Evolutionary conservation across 2,113 vertebrate genomes (phyloP), one percentile per base, ranked within the genome.

Genomic region (Pollachius pollachius): DNA sequence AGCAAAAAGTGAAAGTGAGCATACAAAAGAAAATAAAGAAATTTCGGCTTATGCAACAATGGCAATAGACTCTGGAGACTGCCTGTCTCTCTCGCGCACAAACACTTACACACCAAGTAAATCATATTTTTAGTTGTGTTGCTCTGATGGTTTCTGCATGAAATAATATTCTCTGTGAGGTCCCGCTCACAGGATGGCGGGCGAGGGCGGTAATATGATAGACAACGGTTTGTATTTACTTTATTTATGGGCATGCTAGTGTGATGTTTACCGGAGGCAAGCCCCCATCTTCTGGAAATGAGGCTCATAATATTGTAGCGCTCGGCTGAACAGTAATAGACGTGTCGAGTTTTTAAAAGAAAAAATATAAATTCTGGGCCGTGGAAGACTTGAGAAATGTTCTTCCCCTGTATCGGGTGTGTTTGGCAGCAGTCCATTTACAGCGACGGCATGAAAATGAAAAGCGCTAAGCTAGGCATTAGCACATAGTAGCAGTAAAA

Each of bases 261-360:
- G 5, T 15, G 8, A n/a, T 59, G 23, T 58, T 58, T 59, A 68
- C 17, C 59, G 66, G 25, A 15, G 18, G 64, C 19, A 34, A 34
- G 16, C 52, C 13, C 17, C 11, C 48, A 17, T 18, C 17, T 52
- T 66, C 52, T 27, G 34, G 66, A 59, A 68, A 68, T 68, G 30
- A 57, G 56, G 17, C 54, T 37, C 25, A 17, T 54, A 59, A 68
- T 59, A 59, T 19, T 37, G 66, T 18, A 58, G 54, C 25, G 66
- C 66, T 57, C 58, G 66, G 54, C 17, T 59, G 66, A 54, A n/a
- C 66, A 58, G 56, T 68, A 68, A 68, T 68, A 18, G 66, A 68
- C 58, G 56, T 68, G 52, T 68, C 66, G 16, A 68, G 13, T 30
- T 17, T n/a, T 58, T 66, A 2, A 57, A 57, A 52, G 37, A 19